Evolutionary conservation across 2,113 vertebrate genomes (phyloP), one percentile per base, ranked within the genome.

Genomic region (Nesoenas mayeri): DNA sequence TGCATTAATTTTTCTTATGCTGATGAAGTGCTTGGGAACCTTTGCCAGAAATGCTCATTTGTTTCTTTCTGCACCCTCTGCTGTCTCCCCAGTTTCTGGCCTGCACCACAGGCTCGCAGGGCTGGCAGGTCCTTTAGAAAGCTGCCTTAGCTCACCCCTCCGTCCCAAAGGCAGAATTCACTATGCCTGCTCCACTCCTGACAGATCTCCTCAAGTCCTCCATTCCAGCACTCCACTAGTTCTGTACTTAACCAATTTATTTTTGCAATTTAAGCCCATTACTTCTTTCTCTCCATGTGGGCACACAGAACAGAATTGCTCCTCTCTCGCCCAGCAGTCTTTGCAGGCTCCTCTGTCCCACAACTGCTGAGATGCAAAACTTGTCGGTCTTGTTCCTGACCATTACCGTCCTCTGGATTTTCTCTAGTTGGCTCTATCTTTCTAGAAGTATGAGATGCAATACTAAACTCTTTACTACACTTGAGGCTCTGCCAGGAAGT

Each of bases 301-400:
- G 38, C 16, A 4, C 0, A 2, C 14, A 36, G 26, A 38, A 48
- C 22, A 57, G 25, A 82, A 62, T 17, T 29, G 3, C 53, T 83
- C 25, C 36, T 50, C 28, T 38, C 44, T 69, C 36, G 61, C n/a
- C 29, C 57, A 53, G 62, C 38, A 64, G 0, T 5, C 36, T 13
- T 7, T 71, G 38, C 53, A 81, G 80, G 34, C 32, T 82, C 20
- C 48, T 71, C 15, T 21, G 40, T 44, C n/a, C 47, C 75, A 80
- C 36, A 70, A 1, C 12, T 7, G 25, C 22, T 0, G 0, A 66
- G 20, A 38, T 2, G 2, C 4, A 25, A 38, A 10, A 36, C 38
- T 28, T 12, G 16, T 3, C 3, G 0, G 5, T 7, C 34, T 11
- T 7, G 2, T 0, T 67, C 32, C 69, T 64, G 29, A 57, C 32